Evolutionary conservation across 2,113 vertebrate species (phyloP).

Genomic region (Agapornis roseicollis): DNA sequence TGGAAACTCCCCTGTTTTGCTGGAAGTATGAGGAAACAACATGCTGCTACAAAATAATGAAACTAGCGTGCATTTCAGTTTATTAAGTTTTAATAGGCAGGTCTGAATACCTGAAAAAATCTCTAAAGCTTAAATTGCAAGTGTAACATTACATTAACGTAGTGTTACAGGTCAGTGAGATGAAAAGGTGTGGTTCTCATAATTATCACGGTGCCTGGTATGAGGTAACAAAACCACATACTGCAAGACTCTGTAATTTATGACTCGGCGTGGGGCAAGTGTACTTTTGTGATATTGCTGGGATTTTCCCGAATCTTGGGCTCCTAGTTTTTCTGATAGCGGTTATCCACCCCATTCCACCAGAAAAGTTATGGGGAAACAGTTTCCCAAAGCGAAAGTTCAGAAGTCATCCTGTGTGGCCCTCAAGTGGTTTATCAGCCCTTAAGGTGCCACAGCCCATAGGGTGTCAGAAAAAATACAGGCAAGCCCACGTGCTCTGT

Average conservation of each 20-base stretch:
- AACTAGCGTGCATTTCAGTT: background rate
- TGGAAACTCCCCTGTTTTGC: fast-evolving
- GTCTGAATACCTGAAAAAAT: background rate
- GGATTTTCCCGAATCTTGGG: background rate
- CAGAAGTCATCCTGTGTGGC: fast-evolving
- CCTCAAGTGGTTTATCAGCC: background rate
- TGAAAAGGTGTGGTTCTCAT: background rate
- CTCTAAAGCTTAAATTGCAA: background rate
- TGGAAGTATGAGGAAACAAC: background rate
- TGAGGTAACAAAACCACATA: constrained; percentile 27
- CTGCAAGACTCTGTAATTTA: background rate
- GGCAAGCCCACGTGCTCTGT: background rate
- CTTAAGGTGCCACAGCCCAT: background rate
- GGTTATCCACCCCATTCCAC: fast-evolving
- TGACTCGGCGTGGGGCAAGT: background rate
- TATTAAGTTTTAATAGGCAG: background rate
- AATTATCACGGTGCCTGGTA: background rate
- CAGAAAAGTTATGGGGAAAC: background rate
- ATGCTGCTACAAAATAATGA: background rate
- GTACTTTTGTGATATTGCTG: background rate
- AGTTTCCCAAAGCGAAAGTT: background rate
- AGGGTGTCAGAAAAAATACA: background rate
- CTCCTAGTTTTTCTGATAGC: background rate
- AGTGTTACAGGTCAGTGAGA: background rate
- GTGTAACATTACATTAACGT: background rate